phyloP scores from a whole-genome alignment of 2,888 invertebrate species.

The Gasteruption jaculator region DNA sequence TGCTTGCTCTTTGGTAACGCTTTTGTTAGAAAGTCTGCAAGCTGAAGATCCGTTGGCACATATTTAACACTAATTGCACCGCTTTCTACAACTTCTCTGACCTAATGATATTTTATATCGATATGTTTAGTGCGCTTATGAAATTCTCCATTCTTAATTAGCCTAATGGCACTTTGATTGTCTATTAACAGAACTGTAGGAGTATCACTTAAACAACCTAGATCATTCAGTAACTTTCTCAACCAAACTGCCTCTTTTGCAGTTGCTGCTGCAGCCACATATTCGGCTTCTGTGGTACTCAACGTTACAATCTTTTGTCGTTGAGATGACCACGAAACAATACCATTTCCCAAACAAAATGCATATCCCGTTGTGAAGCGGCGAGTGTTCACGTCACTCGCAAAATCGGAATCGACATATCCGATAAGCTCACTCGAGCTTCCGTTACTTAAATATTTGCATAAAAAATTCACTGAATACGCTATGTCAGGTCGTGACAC shows the following conservation, averaged over 20 bases:
- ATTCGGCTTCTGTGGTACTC: constrained; percentile 13
- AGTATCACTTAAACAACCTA: too few species aligned
- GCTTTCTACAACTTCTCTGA: constrained; percentile 14
- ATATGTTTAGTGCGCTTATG: constrained; percentile 20
- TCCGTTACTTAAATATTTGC: too few species aligned
- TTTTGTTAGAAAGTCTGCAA: constrained; percentile 22
- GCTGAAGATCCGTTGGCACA: constrained; percentile 15
- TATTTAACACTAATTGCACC: constrained; percentile 14
- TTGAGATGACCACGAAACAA: constrained; percentile 16
- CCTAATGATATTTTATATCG: too few species aligned
- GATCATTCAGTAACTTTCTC: constrained; percentile 10
- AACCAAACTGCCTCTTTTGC: constrained; percentile 14
- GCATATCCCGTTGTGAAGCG: constrained; percentile 16
- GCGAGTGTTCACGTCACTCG: constrained; percentile 10
- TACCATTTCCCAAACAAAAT: constrained; percentile 6
- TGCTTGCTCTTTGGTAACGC: constrained; percentile 12
- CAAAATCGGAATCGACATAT: constrained; percentile 13
- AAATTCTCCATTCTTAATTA: constrained; percentile 17
- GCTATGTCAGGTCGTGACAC: too few species aligned
- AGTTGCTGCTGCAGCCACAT: constrained; percentile 8
- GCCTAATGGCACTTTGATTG: constrained; percentile 19
- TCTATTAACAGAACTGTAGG: constrained; percentile 12
- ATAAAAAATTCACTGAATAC: too few species aligned
- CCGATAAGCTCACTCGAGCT: not conserved
- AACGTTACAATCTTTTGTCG: constrained; percentile 11